Evolutionary conservation across 2,888 invertebrate genomes (phyloP).

Genomic region (Pheosia tremula): DNA sequence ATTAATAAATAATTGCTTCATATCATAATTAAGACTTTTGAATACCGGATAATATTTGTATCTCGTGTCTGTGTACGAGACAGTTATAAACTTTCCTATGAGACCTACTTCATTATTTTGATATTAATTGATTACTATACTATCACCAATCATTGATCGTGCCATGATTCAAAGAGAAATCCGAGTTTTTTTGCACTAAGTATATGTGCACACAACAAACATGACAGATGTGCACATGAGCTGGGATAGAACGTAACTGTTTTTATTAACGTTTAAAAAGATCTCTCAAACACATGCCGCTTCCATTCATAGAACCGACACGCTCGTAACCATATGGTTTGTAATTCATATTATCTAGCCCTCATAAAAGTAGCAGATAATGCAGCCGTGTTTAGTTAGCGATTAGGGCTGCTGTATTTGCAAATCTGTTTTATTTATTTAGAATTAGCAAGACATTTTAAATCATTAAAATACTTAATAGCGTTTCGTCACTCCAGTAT

Average conservation of each 20-base stretch:
- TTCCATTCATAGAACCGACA: conserved; percentile 44
- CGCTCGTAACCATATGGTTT: conserved; percentile 55
- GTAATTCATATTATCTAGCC: conserved; percentile 53
- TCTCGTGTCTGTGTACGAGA: neutral
- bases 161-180: conserved; percentile 13
- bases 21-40: too few species aligned
- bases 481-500: too few species aligned
- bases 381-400: conserved; percentile 41
- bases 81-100: neutral
- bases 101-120: neutral
- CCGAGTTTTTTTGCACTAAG: conserved; percentile 10
- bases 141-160: neutral
- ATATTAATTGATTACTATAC: neutral
- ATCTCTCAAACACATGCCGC: conserved; percentile 60
- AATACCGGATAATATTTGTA: too few species aligned
- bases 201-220: conserved; percentile 14
- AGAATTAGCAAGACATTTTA: too few species aligned
- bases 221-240: conserved; percentile 36
- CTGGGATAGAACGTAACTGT: conserved; percentile 34
- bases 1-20: too few species aligned
- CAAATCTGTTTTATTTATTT: neutral
- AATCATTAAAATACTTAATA: too few species aligned
- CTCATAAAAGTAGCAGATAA: conserved; percentile 44
- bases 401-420: conserved; percentile 24
- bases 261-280: conserved; percentile 45